A percentile compares a stretch with the other conserved stretches of the same genome.
Conservation (phyloP, 2,888 invertebrate genomes). For the Pogonocherus hispidulus region DNA sequence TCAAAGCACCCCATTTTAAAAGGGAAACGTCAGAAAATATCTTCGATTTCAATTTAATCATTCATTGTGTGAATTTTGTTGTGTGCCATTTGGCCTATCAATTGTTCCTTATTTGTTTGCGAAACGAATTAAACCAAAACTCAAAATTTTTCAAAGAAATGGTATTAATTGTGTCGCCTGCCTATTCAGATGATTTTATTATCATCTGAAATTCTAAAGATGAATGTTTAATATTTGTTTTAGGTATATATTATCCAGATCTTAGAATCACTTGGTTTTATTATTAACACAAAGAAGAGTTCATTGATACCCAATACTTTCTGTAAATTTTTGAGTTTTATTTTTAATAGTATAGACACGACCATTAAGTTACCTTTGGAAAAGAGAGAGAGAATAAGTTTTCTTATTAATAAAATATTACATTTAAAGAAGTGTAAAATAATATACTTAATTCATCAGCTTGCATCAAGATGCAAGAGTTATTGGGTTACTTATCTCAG, state of each 20-base stretch:
- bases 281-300: too few relatives aligned
- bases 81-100: constrained; percentile 53
- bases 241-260: background rate
- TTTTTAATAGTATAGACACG: too few relatives aligned
- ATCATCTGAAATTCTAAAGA: constrained; percentile 27
- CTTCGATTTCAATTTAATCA: constrained; percentile 49
- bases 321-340: too few relatives aligned
- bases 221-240: background rate
- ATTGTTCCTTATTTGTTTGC: constrained; percentile 53
- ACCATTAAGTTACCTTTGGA: too few relatives aligned
- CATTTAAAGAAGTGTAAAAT: too few relatives aligned
- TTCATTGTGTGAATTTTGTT: constrained; percentile 49
- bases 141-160: constrained; percentile 33
- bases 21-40: constrained; percentile 49
- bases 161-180: constrained; percentile 41
- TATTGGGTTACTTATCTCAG: background rate
- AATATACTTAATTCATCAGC: too few relatives aligned
- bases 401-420: too few relatives aligned
- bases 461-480: too few relatives aligned
- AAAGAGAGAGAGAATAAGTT: too few relatives aligned
- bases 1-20: constrained; percentile 52
- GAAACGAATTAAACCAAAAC: constrained; percentile 50
- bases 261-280: too few relatives aligned
- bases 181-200: constrained; percentile 47
- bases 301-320: too few relatives aligned